A percentile compares a stretch with the other conserved stretches of the same genome.
Evolutionary conservation across 2,113 vertebrate genomes (phyloP).

Genomic region (Noturus placidus): DNA sequence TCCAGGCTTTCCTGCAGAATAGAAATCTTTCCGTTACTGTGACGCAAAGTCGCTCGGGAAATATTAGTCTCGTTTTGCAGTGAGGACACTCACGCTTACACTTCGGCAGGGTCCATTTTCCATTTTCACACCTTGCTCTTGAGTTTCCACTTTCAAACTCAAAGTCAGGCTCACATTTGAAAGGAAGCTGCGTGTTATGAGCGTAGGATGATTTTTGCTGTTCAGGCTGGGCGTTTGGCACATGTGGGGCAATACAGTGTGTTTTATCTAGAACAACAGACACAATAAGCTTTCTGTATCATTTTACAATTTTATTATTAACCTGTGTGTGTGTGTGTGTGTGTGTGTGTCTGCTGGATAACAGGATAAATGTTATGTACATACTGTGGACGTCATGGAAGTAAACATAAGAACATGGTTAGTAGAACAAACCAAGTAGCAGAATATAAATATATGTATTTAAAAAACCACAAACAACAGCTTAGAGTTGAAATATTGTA

Average conservation of each 20-base stretch:
- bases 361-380: neutral
- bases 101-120: neutral
- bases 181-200: rapidly evolving
- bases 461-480: too few species aligned
- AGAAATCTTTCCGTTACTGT: neutral
- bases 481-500: neutral
- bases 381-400: too few species aligned
- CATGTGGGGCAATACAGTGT: neutral
- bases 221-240: neutral
- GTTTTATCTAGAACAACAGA: neutral
- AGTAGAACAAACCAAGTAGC: neutral
- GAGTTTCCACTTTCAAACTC: rapidly evolving
- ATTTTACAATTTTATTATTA: neutral
- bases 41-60: too few species aligned
- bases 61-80: neutral
- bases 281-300: neutral
- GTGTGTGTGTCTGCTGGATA: neutral
- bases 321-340: neutral
- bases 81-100: neutral
- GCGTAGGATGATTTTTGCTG: rapidly evolving
- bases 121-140: neutral
- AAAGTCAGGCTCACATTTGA: neutral
- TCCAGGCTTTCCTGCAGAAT: neutral
- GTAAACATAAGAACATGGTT: neutral
- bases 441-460: too few species aligned